Evolutionary conservation across 2,888 invertebrate species (phyloP).

Genomic region (Diarsia dahlii): DNA sequence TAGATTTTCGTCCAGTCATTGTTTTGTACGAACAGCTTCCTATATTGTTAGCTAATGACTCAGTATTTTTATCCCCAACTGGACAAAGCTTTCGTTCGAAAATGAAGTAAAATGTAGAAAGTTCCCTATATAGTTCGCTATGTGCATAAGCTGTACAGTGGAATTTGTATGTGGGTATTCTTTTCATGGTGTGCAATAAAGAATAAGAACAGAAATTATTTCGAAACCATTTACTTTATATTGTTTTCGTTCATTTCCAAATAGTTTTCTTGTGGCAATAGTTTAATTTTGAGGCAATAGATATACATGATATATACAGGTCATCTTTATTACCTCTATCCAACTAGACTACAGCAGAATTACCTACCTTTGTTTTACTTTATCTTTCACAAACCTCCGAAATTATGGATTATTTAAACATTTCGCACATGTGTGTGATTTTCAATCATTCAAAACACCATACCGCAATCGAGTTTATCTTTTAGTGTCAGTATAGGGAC

Average conservation of each 20-base stretch:
- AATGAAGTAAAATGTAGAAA: not conserved
- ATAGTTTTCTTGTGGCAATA: not conserved
- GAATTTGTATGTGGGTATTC: too few relatives aligned
- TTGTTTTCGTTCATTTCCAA: not conserved
- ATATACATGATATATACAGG: not conserved
- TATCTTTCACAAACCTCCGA: not conserved
- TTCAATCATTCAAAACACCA: not conserved
- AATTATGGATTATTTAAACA: too few relatives aligned
- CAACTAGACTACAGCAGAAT: not conserved
- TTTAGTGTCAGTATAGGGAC: not conserved
- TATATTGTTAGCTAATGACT: conserved; percentile 49
- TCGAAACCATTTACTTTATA: not conserved
- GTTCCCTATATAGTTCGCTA: too few relatives aligned
- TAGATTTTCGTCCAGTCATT: conserved; percentile 50
- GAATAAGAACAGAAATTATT: not conserved
- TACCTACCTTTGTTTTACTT: not conserved
- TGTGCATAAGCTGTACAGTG: too few relatives aligned
- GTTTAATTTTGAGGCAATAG: not conserved
- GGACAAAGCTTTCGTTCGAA: not conserved
- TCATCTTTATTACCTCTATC: not conserved
- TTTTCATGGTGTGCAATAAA: too few relatives aligned
- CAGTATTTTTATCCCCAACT: conserved; percentile 33
- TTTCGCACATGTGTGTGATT: not conserved
- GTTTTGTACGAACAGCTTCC: conserved; percentile 31
- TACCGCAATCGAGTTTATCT: not conserved